A percentile compares a stretch with the other conserved stretches of the same genome.
phyloP scores from a whole-genome alignment of 2,888 invertebrate species.

The Desoria tigrina region DNA sequence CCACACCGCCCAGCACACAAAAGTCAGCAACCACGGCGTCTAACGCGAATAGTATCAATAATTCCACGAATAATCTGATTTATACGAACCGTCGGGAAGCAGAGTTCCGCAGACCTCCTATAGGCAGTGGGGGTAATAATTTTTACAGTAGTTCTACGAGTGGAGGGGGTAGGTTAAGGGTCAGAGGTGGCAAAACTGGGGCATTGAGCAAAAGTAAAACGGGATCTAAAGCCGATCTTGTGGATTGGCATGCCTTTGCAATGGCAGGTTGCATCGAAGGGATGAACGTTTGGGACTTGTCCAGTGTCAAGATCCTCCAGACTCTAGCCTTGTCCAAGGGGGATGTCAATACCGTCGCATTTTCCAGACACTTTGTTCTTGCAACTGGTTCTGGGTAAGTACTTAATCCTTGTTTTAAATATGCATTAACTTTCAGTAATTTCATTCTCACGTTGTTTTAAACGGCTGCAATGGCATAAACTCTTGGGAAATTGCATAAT shows the following conservation, averaged over 20 bases:
- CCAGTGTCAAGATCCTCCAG: slow-evolving; percentile 58
- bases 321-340: slow-evolving; percentile 63
- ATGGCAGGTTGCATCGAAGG: slow-evolving; percentile 32
- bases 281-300: slow-evolving; percentile 45
- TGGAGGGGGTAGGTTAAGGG: too few species aligned
- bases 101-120: too few species aligned
- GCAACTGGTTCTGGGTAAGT: slow-evolving; percentile 68
- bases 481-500: neutral
- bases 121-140: too few species aligned
- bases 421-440: neutral
- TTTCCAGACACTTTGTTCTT: slow-evolving; percentile 63
- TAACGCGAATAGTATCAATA: too few species aligned
- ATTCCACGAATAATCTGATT: too few species aligned
- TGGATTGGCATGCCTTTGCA: slow-evolving; percentile 40
- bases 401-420: neutral
- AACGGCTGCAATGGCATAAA: neutral
- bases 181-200: too few species aligned
- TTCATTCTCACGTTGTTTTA: slow-evolving; percentile 55
- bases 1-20: too few species aligned
- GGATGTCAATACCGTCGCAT: slow-evolving; percentile 69
- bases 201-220: too few species aligned
- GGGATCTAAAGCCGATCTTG: slow-evolving; percentile 7
- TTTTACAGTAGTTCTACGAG: too few species aligned
- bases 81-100: too few species aligned
- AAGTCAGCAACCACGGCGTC: too few species aligned